These are phyloP conservation scores for Pluvianellus socialis DNA, from an alignment of 2,113 vertebrate genomes.

Conservation along the genomic window DNA sequence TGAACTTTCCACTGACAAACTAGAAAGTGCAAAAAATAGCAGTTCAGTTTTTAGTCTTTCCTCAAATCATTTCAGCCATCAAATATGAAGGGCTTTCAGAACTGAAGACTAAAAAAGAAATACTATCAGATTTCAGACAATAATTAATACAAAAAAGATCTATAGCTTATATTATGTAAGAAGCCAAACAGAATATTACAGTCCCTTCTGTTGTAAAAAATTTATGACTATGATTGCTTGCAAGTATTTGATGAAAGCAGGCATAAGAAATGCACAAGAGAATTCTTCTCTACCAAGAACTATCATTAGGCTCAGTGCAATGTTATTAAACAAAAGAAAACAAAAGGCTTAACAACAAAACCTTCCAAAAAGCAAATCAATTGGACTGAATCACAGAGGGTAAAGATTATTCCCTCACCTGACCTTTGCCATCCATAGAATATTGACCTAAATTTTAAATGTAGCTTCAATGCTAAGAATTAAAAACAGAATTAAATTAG, in stretches of 20 bases:
- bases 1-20: background rate
- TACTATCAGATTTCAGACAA: background rate
- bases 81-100: background rate
- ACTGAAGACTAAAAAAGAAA: background rate
- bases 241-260: background rate
- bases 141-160: constrained; percentile 2
- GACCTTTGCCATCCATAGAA: background rate
- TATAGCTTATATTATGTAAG: background rate
- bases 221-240: background rate
- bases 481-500: background rate
- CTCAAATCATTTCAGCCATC: background rate
- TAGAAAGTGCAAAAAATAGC: background rate
- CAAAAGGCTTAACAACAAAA: background rate
- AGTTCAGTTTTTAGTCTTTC: background rate
- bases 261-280: background rate
- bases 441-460: background rate
- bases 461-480: background rate
- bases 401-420: background rate
- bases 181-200: background rate
- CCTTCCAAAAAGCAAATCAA: background rate
- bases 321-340: constrained; percentile 1
- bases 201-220: constrained; percentile 19
- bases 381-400: background rate
- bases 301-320: background rate
- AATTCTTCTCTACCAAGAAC: background rate